Conservation (phyloP, 2,888 invertebrate species). For the Lasioglossum leucozonium region DNA sequence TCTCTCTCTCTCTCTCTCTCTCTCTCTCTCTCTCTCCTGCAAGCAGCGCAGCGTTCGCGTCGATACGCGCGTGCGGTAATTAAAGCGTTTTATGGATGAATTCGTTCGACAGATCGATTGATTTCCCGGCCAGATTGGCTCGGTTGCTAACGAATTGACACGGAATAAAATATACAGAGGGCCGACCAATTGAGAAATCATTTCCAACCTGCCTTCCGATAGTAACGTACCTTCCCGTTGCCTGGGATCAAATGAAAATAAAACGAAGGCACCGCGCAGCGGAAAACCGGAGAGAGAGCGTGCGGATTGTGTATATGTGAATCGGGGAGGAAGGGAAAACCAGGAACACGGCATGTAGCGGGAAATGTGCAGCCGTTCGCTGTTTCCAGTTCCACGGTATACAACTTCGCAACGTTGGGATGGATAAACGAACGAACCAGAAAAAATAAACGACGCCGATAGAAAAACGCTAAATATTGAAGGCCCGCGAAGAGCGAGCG, state of each 20-base stretch:
- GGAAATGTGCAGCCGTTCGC: slow-evolving; percentile 71
- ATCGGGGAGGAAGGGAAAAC: slow-evolving; percentile 28
- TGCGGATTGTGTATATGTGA: neutral
- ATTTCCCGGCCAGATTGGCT: slow-evolving; percentile 42
- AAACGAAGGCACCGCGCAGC: slow-evolving; percentile 67
- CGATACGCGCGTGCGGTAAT: slow-evolving; percentile 21
- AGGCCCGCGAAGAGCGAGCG: slow-evolving; percentile 57
- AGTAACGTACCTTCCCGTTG: slow-evolving; percentile 63
- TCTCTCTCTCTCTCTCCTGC: neutral
- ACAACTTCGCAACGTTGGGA: slow-evolving; percentile 69
- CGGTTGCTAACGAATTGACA: slow-evolving; percentile 73
- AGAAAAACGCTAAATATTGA: slow-evolving; percentile 76
- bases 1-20: no score
- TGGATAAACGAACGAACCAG: slow-evolving; percentile 62
- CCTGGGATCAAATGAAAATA: slow-evolving; percentile 72
- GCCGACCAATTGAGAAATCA: slow-evolving; percentile 76
- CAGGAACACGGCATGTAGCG: slow-evolving; percentile 58
- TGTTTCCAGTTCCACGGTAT: slow-evolving; percentile 75
- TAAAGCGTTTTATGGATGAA: slow-evolving; percentile 42
- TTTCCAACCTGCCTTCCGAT: slow-evolving; percentile 65
- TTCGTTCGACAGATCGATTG: slow-evolving; percentile 40
- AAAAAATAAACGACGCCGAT: slow-evolving; percentile 68
- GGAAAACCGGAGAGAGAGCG: slow-evolving; percentile 46
- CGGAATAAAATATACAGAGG: slow-evolving; percentile 73
- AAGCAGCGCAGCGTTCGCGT: neutral